Evolutionary conservation across 2,888 invertebrate species (phyloP).

Genomic region (Thera britannica): DNA sequence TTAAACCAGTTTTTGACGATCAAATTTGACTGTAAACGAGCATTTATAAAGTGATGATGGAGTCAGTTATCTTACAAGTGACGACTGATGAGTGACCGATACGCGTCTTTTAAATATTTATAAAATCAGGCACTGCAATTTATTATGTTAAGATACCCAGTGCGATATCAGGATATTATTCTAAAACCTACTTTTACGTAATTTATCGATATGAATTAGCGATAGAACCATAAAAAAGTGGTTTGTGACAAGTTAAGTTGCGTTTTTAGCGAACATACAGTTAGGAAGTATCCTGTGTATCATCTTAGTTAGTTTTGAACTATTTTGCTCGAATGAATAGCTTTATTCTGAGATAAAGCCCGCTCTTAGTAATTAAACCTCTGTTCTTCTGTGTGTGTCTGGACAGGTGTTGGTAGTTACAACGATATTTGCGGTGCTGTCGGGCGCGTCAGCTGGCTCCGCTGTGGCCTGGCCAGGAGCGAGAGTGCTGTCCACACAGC

Average conservation of each 20-base stretch:
- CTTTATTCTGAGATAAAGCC: no score
- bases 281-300: no score
- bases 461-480: conserved; percentile 60
- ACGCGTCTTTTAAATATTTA: conserved; percentile 1
- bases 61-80: conserved; percentile 7
- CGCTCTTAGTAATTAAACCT: no score
- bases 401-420: conserved; percentile 57
- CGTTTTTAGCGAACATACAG: no score
- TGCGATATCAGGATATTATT: no score
- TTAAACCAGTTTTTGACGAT: conserved; percentile 34
- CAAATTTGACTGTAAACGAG: conserved; percentile 7
- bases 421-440: conserved; percentile 47
- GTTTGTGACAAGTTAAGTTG: no score
- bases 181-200: no score
- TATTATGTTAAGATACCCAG: no score
- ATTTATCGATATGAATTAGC: no score
- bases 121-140: neutral
- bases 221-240: no score
- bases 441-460: conserved; percentile 49
- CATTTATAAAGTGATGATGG: conserved; percentile 8
- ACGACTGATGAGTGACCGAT: conserved; percentile 3
- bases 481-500: conserved; percentile 42
- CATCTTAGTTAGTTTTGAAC: no score
- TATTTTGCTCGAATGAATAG: no score
- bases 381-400: conserved; percentile 19